phyloP scores from a whole-genome alignment of 2,797 vertebrate genomes.

The Spinibarbus caldwelli region DNA sequence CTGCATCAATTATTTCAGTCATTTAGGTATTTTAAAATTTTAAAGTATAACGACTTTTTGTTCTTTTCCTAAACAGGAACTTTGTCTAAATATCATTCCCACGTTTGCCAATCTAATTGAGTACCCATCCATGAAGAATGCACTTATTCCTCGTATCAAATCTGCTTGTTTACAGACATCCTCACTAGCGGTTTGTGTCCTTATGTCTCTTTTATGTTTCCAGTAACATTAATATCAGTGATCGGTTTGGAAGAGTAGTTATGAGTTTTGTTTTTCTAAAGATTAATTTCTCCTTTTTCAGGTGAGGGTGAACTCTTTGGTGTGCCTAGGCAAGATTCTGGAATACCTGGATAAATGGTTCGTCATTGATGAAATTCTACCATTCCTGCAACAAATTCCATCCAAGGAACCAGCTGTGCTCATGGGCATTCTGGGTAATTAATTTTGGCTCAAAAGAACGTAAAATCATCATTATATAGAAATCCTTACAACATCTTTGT shows the following conservation, averaged over 20 bases:
- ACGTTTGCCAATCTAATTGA: conserved; percentile 98
- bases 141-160: conserved; percentile 97
- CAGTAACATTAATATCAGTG: background rate
- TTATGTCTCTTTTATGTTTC: background rate
- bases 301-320: conserved; percentile 98
- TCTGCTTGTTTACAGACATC: conserved; percentile 95
- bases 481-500: background rate
- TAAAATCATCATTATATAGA: background rate
- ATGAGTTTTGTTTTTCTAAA: background rate
- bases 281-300: conserved; percentile 62
- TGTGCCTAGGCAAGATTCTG: conserved; percentile 97
- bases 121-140: conserved; percentile 99
- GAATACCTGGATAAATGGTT: conserved; percentile 99
- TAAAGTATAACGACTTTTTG: background rate
- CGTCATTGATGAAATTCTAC: conserved; percentile 97
- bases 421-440: conserved; percentile 95
- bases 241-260: background rate
- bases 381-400: conserved; percentile 97
- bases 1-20: background rate
- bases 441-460: background rate
- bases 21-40: background rate
- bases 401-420: conserved; percentile 97
- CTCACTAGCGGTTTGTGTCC: conserved; percentile 92
- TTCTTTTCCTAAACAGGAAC: conserved; percentile 79
- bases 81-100: conserved; percentile 98